A percentile compares a stretch with the other conserved stretches of the same genome.
These are phyloP conservation scores for Nematopogon swammerdamellus DNA, from an alignment of 2,888 invertebrate species.

Conservation along the genomic window DNA sequence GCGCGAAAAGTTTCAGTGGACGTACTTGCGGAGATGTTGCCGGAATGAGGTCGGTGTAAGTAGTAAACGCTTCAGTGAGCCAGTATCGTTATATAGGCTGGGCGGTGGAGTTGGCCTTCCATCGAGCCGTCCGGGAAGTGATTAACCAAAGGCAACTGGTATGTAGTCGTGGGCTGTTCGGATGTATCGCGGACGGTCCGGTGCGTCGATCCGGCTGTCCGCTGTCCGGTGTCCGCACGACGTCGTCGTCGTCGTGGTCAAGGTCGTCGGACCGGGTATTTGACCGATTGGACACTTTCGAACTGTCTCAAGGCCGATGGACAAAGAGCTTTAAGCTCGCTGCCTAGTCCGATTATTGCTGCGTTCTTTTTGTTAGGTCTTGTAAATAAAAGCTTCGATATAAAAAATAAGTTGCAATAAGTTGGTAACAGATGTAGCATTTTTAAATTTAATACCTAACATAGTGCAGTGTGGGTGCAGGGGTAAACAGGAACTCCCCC, in stretches of 20 bases:
- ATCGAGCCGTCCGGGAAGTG: background rate
- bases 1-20: background rate
- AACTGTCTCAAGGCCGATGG: background rate
- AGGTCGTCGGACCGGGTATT: background rate
- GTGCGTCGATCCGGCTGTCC: too few relatives aligned
- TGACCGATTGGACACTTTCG: background rate
- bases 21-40: background rate
- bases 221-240: too few relatives aligned
- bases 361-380: too few relatives aligned
- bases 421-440: too few relatives aligned
- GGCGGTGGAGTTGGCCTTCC: background rate
- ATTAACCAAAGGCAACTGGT: background rate
- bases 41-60: background rate
- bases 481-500: too few relatives aligned
- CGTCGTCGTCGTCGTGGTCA: background rate
- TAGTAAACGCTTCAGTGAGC: background rate
- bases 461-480: too few relatives aligned
- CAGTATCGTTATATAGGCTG: background rate
- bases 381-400: too few relatives aligned
- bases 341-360: too few relatives aligned
- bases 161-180: background rate
- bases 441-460: too few relatives aligned
- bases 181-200: background rate
- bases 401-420: too few relatives aligned
- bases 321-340: background rate